phyloP scores from a whole-genome alignment of 2,113 vertebrate species.

The Cervus canadensis region DNA sequence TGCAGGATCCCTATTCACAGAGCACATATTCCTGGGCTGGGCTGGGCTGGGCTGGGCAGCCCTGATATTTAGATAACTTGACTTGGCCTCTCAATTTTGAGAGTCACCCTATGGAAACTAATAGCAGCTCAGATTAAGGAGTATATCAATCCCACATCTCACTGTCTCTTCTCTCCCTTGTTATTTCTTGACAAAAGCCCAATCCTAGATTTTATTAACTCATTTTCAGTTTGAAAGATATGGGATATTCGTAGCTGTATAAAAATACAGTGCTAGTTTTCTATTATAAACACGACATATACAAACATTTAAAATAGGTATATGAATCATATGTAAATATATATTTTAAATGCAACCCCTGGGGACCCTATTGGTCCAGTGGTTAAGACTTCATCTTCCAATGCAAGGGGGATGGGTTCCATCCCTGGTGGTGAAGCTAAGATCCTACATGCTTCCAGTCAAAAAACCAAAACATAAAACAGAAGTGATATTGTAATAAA shows the following conservation, averaged over 20 bases:
- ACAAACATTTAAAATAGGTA: not conserved
- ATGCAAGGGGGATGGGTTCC: not conserved
- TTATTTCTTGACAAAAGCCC: not conserved
- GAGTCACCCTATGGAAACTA: slow-evolving; percentile 8
- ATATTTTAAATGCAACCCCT: not conserved
- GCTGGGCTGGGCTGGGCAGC: not conserved
- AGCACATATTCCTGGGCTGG: not conserved
- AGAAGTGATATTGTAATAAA: not conserved
- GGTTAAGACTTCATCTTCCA: not conserved
- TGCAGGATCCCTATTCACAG: not conserved
- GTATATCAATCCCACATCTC: not conserved
- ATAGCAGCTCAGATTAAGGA: slow-evolving; percentile 45
- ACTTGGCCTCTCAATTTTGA: slow-evolving; percentile 28
- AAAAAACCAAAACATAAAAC: not conserved
- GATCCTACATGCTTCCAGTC: not conserved
- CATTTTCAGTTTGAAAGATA: slow-evolving; percentile 23
- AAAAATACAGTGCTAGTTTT: not conserved
- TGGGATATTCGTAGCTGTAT: not conserved
- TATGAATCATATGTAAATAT: not conserved
- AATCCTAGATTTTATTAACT: slow-evolving; percentile 10
- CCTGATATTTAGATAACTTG: slow-evolving; percentile 33
- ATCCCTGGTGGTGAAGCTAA: not conserved
- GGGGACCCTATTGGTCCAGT: not conserved
- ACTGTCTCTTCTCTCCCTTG: not conserved
- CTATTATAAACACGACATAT: not conserved